Evolutionary conservation across 1,140 invertebrate genomes (phyloP).

Genomic region (Drosophila prosaltans): DNA sequence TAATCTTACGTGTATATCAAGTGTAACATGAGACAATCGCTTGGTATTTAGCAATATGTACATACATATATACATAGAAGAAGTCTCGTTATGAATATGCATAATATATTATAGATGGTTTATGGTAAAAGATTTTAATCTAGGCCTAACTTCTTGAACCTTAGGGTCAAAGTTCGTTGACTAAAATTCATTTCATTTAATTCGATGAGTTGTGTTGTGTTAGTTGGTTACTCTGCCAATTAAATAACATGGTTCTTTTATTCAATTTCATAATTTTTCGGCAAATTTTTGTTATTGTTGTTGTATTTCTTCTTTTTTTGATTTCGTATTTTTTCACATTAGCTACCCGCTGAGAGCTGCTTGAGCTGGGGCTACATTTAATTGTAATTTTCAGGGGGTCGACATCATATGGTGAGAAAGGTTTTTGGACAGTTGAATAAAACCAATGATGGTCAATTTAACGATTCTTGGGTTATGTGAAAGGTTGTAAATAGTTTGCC

Average conservation of each 20-base stretch:
- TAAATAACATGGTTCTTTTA: slow-evolving; percentile 41
- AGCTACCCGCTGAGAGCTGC: slow-evolving; percentile 58
- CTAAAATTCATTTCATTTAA: slow-evolving; percentile 15
- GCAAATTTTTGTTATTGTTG: slow-evolving; percentile 12
- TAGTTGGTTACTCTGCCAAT: slow-evolving; percentile 29
- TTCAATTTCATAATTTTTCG: slow-evolving; percentile 47
- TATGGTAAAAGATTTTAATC: background rate
- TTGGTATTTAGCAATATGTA: slow-evolving; percentile 53
- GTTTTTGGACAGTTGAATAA: slow-evolving; percentile 37
- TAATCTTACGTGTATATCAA: slow-evolving; percentile 61
- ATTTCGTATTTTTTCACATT: slow-evolving; percentile 31
- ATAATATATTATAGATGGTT: background rate
- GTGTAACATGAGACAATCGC: slow-evolving; percentile 65
- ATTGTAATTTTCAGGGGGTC: slow-evolving; percentile 73
- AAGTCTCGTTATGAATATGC: background rate
- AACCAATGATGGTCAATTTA: background rate
- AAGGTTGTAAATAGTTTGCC: slow-evolving; percentile 39
- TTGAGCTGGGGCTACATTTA: slow-evolving; percentile 51
- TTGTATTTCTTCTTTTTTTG: slow-evolving; percentile 25
- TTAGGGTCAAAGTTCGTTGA: slow-evolving; percentile 26
- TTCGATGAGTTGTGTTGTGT: background rate
- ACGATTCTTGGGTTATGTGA: background rate
- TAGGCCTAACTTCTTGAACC: slow-evolving; percentile 9
- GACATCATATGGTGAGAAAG: slow-evolving; percentile 31
- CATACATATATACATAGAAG: too few species aligned